Evolutionary conservation across 2,888 invertebrate genomes (phyloP), one percentile per base, ranked within the genome.

Genomic region (Pterostichus niger): DNA sequence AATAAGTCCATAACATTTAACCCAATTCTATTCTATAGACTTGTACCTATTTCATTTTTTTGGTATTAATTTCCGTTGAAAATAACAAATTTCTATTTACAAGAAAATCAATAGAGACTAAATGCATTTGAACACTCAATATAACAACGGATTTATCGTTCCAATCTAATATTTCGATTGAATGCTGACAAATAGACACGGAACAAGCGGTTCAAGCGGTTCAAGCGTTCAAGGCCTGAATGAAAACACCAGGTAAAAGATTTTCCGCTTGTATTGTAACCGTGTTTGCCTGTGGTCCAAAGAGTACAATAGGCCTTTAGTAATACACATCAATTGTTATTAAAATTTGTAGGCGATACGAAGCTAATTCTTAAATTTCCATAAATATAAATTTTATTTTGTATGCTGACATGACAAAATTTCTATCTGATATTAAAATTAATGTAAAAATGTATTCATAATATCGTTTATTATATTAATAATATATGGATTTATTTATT

Each of bases 301-400:
- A 75, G 75, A 75, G 52, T 75, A 52, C 75, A 75, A 75, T 75
- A 35, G 75, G 31, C 75, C 54, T 52, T 75, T 75, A 44, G 52
- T 75, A 75, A 75, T 75, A 75, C 54, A 75, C 75, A 75, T 75
- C 75, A 54, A 75, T 75, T 75, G 75, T 75, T 75, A 75, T 75
- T 75, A 75, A 75, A 75, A 75, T 75, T 75, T 52, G 75, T 75
- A 40, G 75, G 33, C 52, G 49, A 75, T 68, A 75, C 64, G 52
- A 52, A 75, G 49, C 75, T 75, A 75, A 75, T 75, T 54, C 52
- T 52, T 35, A 75, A 75, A 75, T 75, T 75, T 75, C 75, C 75
- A 75, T 75, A 75, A 75, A 75, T 75, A 75, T 75, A 75, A 75
- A 75, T 75, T 75, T 75, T 52, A n/a, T 54, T 75, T 75, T 75